Evolutionary conservation across 2,113 vertebrate species (phyloP), one percentile per base, ranked within the genome.

Genomic region (Chascanopsetta lugubris): DNA sequence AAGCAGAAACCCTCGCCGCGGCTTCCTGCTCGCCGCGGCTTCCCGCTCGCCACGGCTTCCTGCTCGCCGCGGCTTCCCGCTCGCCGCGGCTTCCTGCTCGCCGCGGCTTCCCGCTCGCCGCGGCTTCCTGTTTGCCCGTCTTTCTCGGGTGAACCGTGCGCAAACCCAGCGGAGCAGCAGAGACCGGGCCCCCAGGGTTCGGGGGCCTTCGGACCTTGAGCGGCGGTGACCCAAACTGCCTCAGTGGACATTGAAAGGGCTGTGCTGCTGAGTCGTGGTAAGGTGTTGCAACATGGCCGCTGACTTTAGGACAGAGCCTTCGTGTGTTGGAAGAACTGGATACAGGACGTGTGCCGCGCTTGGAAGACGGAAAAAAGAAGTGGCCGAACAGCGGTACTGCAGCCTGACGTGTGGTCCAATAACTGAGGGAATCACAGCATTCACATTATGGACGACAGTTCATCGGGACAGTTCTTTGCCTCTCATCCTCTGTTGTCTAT

Each of bases 101-200:
- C 80, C 80, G 77, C 42, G 69, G 60, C 74, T 76, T 77, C 84
- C 59, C 80, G 81, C 78, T 74, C 61, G 46, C 65, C 64, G n/a
- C n/a, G 13, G 26, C 47, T 63, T 38, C 42, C 61, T 30, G 32
- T 66, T 79, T 68, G 56, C 50, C n/a, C n/a, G n/a, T n/a, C n/a
- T n/a, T n/a, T n/a, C n/a, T n/a, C n/a, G n/a, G n/a, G n/a, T n/a
- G n/a, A n/a, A n/a, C n/a, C n/a, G n/a, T n/a, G n/a, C n/a, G n/a
- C n/a, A n/a, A 65, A 47, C 22, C 43, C 4, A 49, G 66, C 62
- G 34, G 60, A 82, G 64, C 29, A 55, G 56, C 43, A 48, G 43
- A 61, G 55, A 15, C 49, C 38, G 45, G 43, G 45, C 63, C 36
- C 56, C 18, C 34, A 29, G 56, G 27, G 69, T 62, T 30, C 47